phyloP scores from a whole-genome alignment of 2,113 vertebrate genomes.

The Oxyura jamaicensis region DNA sequence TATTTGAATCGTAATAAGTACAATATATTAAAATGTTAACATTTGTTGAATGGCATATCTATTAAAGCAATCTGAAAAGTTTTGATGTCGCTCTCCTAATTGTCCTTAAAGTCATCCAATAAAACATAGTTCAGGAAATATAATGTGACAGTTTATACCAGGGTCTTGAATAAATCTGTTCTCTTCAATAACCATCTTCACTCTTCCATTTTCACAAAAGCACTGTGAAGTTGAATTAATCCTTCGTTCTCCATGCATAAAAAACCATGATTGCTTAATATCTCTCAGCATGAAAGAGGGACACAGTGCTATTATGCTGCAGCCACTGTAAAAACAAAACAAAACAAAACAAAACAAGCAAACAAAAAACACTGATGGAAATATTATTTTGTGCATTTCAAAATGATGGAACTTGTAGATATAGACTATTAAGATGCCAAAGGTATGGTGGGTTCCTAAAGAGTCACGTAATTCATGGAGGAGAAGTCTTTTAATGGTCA shows the following conservation, averaged over 20 bases:
- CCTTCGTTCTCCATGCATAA: not conserved
- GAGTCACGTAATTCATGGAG: not conserved
- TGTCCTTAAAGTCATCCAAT: constrained; percentile 5
- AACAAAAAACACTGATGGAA: not conserved
- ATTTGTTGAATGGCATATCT: constrained; percentile 8
- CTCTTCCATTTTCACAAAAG: not conserved
- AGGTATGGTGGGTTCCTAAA: not conserved
- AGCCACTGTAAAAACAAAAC: not conserved
- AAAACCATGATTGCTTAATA: not conserved
- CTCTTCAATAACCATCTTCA: not conserved
- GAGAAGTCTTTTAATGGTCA: not conserved
- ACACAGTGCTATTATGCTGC: not conserved
- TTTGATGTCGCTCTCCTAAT: not conserved
- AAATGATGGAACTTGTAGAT: not conserved
- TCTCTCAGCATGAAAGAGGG: not conserved
- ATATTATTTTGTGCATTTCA: not conserved
- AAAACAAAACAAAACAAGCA: too few species aligned
- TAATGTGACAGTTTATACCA: not conserved
- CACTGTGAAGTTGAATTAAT: not conserved
- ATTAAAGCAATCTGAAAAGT: constrained; percentile 42
- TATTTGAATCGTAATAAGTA: not conserved
- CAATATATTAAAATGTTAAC: constrained; percentile 12
- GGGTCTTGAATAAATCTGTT: not conserved
- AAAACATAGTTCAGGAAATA: constrained; percentile 10
- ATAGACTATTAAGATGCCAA: not conserved